Evolutionary conservation across 2,797 vertebrate species (phyloP).

Genomic region (Alauda arvensis): DNA sequence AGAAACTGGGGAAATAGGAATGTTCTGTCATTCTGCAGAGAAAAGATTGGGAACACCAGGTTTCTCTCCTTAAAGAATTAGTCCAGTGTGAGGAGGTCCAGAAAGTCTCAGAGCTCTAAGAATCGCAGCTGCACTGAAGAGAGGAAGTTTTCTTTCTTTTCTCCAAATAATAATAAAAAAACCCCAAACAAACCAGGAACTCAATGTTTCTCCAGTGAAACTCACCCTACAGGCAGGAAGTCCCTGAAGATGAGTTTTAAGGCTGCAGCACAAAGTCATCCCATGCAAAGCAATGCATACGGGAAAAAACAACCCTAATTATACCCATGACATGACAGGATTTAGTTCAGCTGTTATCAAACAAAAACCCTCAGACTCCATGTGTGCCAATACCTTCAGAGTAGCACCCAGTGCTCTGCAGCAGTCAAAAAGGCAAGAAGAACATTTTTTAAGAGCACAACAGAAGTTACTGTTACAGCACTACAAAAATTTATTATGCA

Average conservation of each 20-base stretch:
- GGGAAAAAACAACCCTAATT: constrained; percentile 34
- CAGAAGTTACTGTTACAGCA: background rate
- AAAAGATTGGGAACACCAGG: background rate
- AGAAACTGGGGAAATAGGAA: background rate
- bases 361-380: background rate
- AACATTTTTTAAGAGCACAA: background rate
- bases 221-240: constrained; percentile 42
- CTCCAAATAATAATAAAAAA: constrained; percentile 36
- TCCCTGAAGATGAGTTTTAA: constrained; percentile 55
- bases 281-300: background rate
- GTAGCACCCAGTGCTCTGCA: background rate
- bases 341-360: background rate
- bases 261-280: constrained; percentile 14
- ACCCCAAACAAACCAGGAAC: constrained; percentile 36
- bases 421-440: background rate
- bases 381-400: background rate
- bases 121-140: constrained; percentile 9
- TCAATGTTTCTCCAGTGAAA: constrained; percentile 17
- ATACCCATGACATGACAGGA: background rate
- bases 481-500: background rate
- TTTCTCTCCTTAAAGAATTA: background rate
- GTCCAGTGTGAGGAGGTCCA: background rate
- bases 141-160: constrained; percentile 11
- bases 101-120: background rate
- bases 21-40: background rate